Conservation (phyloP, 2,797 vertebrate species). For the Ceryle rudis region DNA sequence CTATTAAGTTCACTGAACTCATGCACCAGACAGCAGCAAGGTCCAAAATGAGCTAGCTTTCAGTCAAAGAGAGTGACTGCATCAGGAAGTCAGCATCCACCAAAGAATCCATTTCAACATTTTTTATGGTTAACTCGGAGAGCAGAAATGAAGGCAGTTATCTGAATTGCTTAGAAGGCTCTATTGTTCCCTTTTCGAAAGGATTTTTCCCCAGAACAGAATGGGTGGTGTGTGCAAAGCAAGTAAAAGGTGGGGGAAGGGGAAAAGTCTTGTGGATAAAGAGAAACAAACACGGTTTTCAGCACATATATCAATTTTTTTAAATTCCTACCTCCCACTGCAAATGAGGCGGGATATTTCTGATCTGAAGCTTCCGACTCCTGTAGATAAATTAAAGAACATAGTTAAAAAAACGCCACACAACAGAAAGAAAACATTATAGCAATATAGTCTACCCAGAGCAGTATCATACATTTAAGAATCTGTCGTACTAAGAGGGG, state of each 20-base stretch:
- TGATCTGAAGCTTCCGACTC: slow-evolving; percentile 96
- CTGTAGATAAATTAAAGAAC: slow-evolving; percentile 77
- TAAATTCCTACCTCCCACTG: slow-evolving; percentile 92
- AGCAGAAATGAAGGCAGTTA: slow-evolving; percentile 65
- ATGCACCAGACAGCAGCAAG: background rate
- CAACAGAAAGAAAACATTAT: background rate
- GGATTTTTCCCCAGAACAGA: slow-evolving; percentile 63
- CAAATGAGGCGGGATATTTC: slow-evolving; percentile 96
- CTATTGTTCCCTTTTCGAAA: slow-evolving; percentile 69
- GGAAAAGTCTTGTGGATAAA: slow-evolving; percentile 15
- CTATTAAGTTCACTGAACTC: background rate
- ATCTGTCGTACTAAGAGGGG: slow-evolving; percentile 7
- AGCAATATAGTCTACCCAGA: slow-evolving; percentile 22
- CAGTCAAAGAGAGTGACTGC: slow-evolving; percentile 32
- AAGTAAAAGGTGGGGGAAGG: slow-evolving; percentile 43
- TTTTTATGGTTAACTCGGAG: slow-evolving; percentile 64
- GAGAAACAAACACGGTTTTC: slow-evolving; percentile 42
- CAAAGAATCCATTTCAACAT: slow-evolving; percentile 62
- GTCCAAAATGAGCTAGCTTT: background rate
- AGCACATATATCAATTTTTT: slow-evolving; percentile 2
- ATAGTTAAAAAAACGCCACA: background rate
- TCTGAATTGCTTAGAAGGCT: slow-evolving; percentile 70
- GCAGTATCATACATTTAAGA: background rate
- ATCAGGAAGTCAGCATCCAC: slow-evolving; percentile 55
- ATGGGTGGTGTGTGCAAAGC: slow-evolving; percentile 55